Evolutionary conservation across 2,113 vertebrate genomes (phyloP), one percentile per base, ranked within the genome.

Genomic region (Nothocercus nigrocapillus): DNA sequence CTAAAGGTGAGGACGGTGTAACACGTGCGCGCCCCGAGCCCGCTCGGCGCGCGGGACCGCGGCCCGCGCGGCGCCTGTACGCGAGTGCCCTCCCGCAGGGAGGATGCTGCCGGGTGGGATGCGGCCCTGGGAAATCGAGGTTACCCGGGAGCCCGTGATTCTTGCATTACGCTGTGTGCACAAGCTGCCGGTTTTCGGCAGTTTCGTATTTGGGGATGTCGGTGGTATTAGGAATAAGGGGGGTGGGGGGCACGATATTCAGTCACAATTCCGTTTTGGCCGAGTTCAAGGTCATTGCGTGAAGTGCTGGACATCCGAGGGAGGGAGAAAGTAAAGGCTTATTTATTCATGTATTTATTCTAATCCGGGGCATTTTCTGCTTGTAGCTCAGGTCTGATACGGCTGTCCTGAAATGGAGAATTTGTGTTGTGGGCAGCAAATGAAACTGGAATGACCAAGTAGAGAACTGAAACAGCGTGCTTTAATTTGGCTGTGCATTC

Each of bases 1-100:
- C 98, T 99, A 94, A 99, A 99, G 99, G 99, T 99, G 98, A 98
- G 97, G 90, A 95, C 78, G 74, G 62, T 20, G 84, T 92, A 53
- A 82, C 36, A 47, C 16, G 21, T 89, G 78, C 84, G 6, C 13
- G 36, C 40, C 40, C 40, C 40, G 40, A 10, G 40, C 40, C 13
- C 75, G 74, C 90, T 92, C 7, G 4, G 53, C 3, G 3, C 40
- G 67, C 59, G 18, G 67, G 44, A n/a, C n/a, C n/a, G n/a, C n/a
- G n/a, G 40, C 40, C 11, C 75, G 74, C 90, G 91, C 7, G 3
- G 53, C 3, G 3, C 40, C 36, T 8, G 36, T 36, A 8, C 36
- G 67, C 59, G 18, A 63, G 44, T 44, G 15, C 44, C 15, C 61
- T 77, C 69, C 89, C 68, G 47, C 94, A 70, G 85, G 59, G 80